phyloP scores from a whole-genome alignment of 2,797 vertebrate genomes.

The Hylomyscus alleni region DNA sequence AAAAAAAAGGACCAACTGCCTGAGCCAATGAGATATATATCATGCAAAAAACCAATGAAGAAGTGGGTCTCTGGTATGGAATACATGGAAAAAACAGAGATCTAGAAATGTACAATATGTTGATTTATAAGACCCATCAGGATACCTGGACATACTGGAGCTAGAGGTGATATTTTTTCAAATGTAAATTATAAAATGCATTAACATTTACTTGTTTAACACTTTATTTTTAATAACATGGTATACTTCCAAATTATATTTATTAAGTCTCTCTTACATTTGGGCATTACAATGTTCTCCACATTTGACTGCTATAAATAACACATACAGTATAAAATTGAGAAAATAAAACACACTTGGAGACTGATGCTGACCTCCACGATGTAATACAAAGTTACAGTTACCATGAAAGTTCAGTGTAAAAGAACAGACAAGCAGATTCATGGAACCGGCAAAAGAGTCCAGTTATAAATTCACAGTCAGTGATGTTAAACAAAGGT shows the following conservation, averaged over 20 bases:
- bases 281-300: neutral
- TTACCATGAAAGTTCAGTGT: neutral
- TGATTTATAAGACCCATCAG: neutral
- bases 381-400: neutral
- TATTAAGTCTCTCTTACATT: neutral
- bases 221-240: conserved; percentile 23
- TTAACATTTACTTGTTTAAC: neutral
- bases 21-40: neutral
- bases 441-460: neutral
- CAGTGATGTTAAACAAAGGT: neutral
- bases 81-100: neutral
- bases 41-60: neutral
- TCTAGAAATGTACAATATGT: neutral
- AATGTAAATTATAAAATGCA: neutral
- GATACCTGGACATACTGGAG: neutral
- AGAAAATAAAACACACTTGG: neutral
- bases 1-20: neutral
- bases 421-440: neutral
- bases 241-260: conserved; percentile 40
- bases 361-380: neutral
- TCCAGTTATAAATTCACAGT: neutral
- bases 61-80: neutral
- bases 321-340: neutral
- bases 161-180: neutral
- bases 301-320: conserved; percentile 35